Base-by-base conservation (phyloP, 2,888 invertebrate genomes). In the Agapetus fuscipes region DNA sequence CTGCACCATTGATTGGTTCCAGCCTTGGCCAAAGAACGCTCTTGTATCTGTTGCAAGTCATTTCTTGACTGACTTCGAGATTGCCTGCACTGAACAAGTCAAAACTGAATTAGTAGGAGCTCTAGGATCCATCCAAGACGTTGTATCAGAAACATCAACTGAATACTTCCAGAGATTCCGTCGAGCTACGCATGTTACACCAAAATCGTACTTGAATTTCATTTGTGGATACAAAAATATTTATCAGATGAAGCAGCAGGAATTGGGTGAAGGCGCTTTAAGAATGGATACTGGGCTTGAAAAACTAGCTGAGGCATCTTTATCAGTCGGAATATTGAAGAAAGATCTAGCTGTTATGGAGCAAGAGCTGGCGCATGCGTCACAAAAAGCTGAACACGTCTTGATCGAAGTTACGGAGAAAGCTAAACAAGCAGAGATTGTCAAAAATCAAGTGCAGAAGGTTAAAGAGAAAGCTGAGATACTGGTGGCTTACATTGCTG, bases 1-100 rank as follows among this genome's bases (percentile, higher is more conserved):
- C 7, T 96, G 96, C 57, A 96, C 95, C 0, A 89, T 96, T 49
- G 93, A 96, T 61, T 96, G 96, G 96, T 94, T 95, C 54, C 94
- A 94, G 57, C 90, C 94, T 3, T 96, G 96, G 96, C 96, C 96
- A 0, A 86, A 85, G 58, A 93, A 94, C 60, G 96, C 96, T 14
- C 67, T 96, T 20, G 82, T 95, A 35, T 79, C 87, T 16, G 96
- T 96, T 10, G 93, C 95, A 4, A 78, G 83, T 56, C 94, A 96
- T 66, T 95, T 94, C 61, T 71, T 96, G 28, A 71, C 79, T 12
- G 86, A 86, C 52, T 95, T 91, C 59, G 78, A 83, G 62, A 90
- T 95, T 33, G 89, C 85, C 54, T 94, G 95, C 59, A 83, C 84
- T 2, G 66, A 66, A 41, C 76, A 81, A 53, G 85, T 91, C 0